Conservation (phyloP, 2,797 vertebrate species). For the Myiothlypis chrysogaster region DNA sequence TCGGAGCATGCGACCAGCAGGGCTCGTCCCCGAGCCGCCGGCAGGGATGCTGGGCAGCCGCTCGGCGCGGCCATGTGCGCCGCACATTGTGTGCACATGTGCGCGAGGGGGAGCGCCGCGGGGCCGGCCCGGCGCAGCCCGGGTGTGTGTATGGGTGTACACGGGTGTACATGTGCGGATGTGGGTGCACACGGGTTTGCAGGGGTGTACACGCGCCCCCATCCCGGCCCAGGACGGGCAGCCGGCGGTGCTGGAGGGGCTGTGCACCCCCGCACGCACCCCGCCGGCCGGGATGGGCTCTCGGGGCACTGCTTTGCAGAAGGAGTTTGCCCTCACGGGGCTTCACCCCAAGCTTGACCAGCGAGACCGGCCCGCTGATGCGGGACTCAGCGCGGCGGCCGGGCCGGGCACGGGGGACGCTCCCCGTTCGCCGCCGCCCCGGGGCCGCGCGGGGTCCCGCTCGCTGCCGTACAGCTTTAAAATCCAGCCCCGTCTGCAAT, state of each 20-base stretch:
- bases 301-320: not conserved
- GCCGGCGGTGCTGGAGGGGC: not conserved
- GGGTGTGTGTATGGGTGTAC: fast-evolving
- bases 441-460: not conserved
- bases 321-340: not conserved
- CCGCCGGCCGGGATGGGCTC: too few relatives aligned
- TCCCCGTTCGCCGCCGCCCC: not conserved
- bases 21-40: not conserved
- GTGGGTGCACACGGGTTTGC: not conserved
- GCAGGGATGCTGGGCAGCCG: not conserved
- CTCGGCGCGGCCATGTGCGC: constrained; percentile 7
- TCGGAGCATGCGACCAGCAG: not conserved
- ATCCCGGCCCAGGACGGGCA: not conserved
- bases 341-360: not conserved
- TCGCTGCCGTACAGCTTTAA: constrained; percentile 75
- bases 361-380: fast-evolving
- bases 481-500: constrained; percentile 71
- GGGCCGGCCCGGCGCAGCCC: not conserved
- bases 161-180: fast-evolving
- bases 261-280: not conserved
- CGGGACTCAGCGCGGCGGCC: not conserved
- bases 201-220: too few relatives aligned
- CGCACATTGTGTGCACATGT: not conserved
- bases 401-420: fast-evolving
- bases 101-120: not conserved